phyloP scores from a whole-genome alignment of 2,888 invertebrate species.

The Trichopoda pennipes region DNA sequence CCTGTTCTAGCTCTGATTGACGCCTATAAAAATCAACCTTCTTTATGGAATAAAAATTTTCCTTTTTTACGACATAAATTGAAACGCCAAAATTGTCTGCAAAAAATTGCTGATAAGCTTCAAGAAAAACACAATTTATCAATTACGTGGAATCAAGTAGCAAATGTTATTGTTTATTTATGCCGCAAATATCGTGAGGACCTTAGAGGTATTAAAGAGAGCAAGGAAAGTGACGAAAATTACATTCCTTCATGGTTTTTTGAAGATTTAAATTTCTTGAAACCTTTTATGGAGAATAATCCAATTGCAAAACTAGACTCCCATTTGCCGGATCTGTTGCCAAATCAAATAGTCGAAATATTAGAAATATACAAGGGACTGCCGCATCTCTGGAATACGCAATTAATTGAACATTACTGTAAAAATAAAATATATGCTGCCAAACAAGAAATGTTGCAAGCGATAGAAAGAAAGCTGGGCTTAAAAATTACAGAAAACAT shows the following conservation, averaged over 20 bases:
- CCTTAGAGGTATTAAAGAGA: constrained; percentile 42
- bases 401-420: constrained; percentile 58
- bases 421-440: constrained; percentile 57
- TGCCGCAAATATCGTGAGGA: constrained; percentile 57
- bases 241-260: constrained; percentile 58
- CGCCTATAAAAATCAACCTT: constrained; percentile 59
- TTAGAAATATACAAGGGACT: constrained; percentile 54
- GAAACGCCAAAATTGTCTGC: constrained; percentile 49
- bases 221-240: constrained; percentile 26
- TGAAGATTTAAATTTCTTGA: constrained; percentile 51
- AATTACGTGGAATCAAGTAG: constrained; percentile 45
- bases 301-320: constrained; percentile 59
- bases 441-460: constrained; percentile 49
- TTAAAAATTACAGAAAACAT: constrained; percentile 43
- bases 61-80: constrained; percentile 45
- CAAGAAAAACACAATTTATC: constrained; percentile 34
- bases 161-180: constrained; percentile 40
- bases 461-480: constrained; percentile 42
- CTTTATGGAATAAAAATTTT: constrained; percentile 58
- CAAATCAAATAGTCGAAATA: constrained; percentile 59
- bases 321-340: constrained; percentile 47
- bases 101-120: constrained; percentile 50
- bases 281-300: constrained; percentile 61
- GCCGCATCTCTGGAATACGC: constrained; percentile 58
- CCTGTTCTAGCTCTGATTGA: constrained; percentile 48